A percentile compares a stretch with the other conserved stretches of the same genome.
Conservation (phyloP, 1,140 invertebrate genomes). For the Tetranychus cinnabarinus region DNA sequence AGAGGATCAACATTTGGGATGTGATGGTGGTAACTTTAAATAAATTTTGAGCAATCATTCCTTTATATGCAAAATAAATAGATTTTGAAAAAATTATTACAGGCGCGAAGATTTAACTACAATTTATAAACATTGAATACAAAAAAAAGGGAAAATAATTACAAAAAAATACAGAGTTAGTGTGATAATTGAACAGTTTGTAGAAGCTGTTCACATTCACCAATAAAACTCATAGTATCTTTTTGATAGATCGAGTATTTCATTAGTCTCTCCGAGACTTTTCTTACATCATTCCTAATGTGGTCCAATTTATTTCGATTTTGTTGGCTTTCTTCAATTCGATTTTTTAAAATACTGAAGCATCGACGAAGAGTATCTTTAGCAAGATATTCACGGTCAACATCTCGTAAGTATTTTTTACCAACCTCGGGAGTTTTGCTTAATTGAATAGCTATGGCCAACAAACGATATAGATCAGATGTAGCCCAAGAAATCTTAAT, state of each 20-base stretch:
- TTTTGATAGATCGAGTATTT: not conserved
- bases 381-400: constrained; percentile 11
- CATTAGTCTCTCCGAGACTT: not conserved
- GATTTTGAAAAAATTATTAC: too few species aligned
- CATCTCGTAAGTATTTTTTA: constrained; percentile 25
- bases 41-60: too few species aligned
- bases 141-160: not conserved
- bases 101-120: too few species aligned
- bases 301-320: not conserved
- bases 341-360: not conserved
- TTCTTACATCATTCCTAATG: not conserved
- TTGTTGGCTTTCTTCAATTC: not conserved
- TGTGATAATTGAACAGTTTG: not conserved
- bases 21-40: too few species aligned
- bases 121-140: not conserved
- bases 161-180: not conserved
- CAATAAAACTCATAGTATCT: not conserved
- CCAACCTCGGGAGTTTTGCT: constrained; percentile 50
- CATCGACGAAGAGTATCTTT: not conserved
- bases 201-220: not conserved
- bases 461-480: constrained; percentile 51
- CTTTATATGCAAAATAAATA: too few species aligned
- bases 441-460: constrained; percentile 43
- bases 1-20: too few species aligned
- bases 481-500: constrained; percentile 52